Percentiles rank a stretch among this genome's conserved stretches.
Evolutionary conservation across 2,797 vertebrate species (phyloP).

Genomic region (Gobionotothen gibberifrons): DNA sequence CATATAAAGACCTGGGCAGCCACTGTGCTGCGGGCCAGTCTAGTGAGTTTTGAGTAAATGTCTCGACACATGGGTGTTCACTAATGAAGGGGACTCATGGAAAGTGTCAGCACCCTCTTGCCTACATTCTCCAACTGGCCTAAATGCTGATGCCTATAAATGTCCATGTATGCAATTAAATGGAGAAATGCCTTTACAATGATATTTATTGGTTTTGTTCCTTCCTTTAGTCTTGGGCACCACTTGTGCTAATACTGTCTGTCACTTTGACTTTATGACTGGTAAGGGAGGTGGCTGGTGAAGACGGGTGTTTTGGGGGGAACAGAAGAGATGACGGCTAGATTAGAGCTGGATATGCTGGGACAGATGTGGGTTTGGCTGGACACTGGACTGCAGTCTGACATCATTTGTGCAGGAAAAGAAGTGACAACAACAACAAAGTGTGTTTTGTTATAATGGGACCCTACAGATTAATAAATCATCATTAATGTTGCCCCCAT

Average conservation of each 20-base stretch:
- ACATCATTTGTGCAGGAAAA: conserved; percentile 63
- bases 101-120: conserved; percentile 69
- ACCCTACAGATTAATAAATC: conserved; percentile 46
- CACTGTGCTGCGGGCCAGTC: conserved; percentile 26
- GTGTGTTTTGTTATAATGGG: conserved; percentile 48
- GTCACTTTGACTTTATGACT: conserved; percentile 57
- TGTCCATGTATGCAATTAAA: conserved; percentile 77
- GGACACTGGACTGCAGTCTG: conserved; percentile 44
- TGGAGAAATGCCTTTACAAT: conserved; percentile 65
- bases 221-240: conserved; percentile 44
- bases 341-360: conserved; percentile 35
- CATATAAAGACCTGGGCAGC: conserved; percentile 45
- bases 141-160: conserved; percentile 67
- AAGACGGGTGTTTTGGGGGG: conserved; percentile 32
- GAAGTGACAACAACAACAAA: conserved; percentile 50
- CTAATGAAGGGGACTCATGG: conserved; percentile 72
- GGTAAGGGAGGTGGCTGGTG: conserved; percentile 34
- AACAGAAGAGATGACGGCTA: conserved; percentile 15
- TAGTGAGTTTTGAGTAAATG: conserved; percentile 23
- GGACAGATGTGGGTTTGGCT: conserved; percentile 62
- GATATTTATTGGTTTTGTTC: conserved; percentile 65
- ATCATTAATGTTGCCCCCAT: conserved; percentile 34
- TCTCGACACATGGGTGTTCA: conserved; percentile 50
- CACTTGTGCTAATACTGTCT: conserved; percentile 44
- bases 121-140: conserved; percentile 70